phyloP scores from a whole-genome alignment of 2,113 vertebrate genomes.

The Sander vitreus region DNA sequence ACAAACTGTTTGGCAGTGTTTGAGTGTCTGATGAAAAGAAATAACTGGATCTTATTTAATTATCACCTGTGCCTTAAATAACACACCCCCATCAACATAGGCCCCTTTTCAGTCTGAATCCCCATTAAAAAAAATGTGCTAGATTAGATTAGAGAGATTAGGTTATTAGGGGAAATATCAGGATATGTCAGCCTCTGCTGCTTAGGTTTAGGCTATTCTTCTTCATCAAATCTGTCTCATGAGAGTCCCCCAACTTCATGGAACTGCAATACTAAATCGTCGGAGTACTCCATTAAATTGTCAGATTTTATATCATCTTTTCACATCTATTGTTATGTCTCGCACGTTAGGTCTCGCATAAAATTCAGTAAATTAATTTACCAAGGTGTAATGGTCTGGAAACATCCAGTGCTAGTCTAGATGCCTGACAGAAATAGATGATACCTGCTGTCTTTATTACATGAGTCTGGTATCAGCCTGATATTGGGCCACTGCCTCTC shows the following conservation, averaged over 20 bases:
- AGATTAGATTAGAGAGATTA: too few relatives aligned
- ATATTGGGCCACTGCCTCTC: neutral
- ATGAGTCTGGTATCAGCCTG: conserved; percentile 26
- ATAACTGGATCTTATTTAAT: too few relatives aligned
- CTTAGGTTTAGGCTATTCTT: neutral
- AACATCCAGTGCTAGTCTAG: neutral
- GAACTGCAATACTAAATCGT: neutral
- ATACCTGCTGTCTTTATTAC: conserved; percentile 16
- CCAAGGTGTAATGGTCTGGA: conserved; percentile 7
- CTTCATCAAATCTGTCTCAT: neutral
- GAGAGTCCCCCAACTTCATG: too few relatives aligned
- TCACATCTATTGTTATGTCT: neutral
- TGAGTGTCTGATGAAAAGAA: too few relatives aligned
- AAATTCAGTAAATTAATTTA: conserved; percentile 28
- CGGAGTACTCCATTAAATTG: neutral
- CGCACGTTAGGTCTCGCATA: neutral
- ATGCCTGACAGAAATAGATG: conserved; percentile 25
- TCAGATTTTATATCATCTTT: neutral
- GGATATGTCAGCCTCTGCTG: too few relatives aligned
- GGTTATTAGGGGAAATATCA: too few relatives aligned
- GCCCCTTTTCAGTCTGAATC: too few relatives aligned
- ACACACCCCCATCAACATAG: too few relatives aligned
- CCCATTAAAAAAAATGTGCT: too few relatives aligned
- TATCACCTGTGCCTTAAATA: too few relatives aligned
- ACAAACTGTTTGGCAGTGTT: too few relatives aligned